These are phyloP conservation scores for Thereva nobilitata DNA, from an alignment of 2,888 invertebrate genomes.

Conservation along the genomic window DNA sequence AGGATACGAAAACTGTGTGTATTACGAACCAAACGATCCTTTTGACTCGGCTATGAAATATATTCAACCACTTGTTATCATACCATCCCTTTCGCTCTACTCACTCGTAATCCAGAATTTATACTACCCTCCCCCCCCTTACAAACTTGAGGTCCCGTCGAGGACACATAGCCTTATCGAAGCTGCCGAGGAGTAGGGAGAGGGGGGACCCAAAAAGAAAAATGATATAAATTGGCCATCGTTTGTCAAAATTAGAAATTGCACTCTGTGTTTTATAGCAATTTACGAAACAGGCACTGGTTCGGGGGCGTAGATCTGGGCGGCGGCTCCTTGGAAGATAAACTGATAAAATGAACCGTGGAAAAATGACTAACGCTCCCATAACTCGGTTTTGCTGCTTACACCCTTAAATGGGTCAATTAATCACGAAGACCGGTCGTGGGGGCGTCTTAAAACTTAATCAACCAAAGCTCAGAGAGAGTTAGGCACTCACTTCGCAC, in stretches of 20 bases:
- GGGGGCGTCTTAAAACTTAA: slow-evolving; percentile 13
- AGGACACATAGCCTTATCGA: slow-evolving; percentile 7
- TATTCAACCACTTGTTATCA: slow-evolving; percentile 35
- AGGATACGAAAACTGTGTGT: not conserved
- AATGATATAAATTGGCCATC: slow-evolving; percentile 40
- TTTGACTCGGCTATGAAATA: slow-evolving; percentile 27
- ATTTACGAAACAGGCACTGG: not conserved
- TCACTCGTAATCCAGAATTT: slow-evolving; percentile 27
- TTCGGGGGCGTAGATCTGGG: not conserved
- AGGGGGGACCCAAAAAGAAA: slow-evolving; percentile 20
- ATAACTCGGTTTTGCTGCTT: not conserved
- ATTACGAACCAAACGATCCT: slow-evolving; percentile 15
- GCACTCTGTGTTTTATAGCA: slow-evolving; percentile 36
- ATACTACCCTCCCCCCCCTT: slow-evolving; percentile 8
- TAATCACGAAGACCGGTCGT: slow-evolving; percentile 15
- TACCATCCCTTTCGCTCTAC: slow-evolving; percentile 17
- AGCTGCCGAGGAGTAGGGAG: not conserved
- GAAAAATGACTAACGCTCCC: not conserved
- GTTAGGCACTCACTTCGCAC: slow-evolving; percentile 11
- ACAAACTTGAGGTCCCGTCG: too few relatives aligned
- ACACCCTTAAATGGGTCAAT: slow-evolving; percentile 16
- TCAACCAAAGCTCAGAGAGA: slow-evolving; percentile 13
- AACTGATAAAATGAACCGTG: slow-evolving; percentile 23
- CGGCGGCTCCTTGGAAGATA: slow-evolving; percentile 16
- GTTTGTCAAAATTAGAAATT: slow-evolving; percentile 42